phyloP scores from a whole-genome alignment of 2,113 vertebrate species.

The Toxotes jaculatrix region DNA sequence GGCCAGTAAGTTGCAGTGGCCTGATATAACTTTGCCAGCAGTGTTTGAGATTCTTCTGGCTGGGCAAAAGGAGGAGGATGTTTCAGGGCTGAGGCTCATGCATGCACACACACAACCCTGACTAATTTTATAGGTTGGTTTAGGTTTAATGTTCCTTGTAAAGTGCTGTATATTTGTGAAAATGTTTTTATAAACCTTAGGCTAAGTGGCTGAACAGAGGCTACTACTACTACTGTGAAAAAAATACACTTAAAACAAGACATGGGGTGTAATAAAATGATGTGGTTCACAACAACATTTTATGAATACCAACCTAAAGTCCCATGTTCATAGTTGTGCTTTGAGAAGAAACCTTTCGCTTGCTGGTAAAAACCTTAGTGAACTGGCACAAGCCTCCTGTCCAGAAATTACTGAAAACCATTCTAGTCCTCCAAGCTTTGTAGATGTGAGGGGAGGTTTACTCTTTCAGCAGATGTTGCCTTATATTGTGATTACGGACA shows the following conservation, averaged over 20 bases:
- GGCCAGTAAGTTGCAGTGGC: conserved; percentile 67
- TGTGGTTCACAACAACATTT: background rate
- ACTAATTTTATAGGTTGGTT: conserved; percentile 5
- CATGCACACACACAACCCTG: background rate
- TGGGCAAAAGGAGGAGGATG: conserved; percentile 53
- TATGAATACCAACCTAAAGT: background rate
- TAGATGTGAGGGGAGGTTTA: background rate
- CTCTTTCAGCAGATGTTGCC: background rate
- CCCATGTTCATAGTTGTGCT: background rate
- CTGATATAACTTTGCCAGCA: conserved; percentile 82
- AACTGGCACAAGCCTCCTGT: background rate
- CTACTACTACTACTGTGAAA: background rate
- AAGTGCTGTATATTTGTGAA: conserved; percentile 9
- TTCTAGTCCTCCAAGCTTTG: background rate
- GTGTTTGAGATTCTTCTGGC: conserved; percentile 80
- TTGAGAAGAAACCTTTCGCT: background rate
- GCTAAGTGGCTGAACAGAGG: background rate
- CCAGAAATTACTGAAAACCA: background rate
- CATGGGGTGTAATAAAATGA: background rate
- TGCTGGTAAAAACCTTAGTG: background rate
- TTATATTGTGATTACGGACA: background rate
- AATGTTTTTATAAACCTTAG: background rate
- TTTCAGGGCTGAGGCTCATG: conserved; percentile 43
- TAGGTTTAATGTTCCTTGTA: conserved; percentile 8
- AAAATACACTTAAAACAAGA: conserved; percentile 8